Conservation (phyloP, 1,140 invertebrate species). For the Drosophila funebris region DNA sequence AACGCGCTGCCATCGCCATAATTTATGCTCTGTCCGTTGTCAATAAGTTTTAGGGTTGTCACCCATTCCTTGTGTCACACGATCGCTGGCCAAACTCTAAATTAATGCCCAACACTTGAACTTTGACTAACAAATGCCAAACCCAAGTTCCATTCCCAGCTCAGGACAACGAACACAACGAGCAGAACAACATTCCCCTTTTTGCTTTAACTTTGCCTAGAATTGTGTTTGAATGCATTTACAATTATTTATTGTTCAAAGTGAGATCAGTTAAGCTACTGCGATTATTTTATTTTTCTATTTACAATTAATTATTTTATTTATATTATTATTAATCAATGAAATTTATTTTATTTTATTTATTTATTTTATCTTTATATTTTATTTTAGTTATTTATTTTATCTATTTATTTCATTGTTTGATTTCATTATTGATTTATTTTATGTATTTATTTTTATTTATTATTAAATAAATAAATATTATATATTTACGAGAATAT, state of each 20-base stretch:
- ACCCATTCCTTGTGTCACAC: constrained; percentile 51
- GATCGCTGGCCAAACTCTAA: constrained; percentile 39
- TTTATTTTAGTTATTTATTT: too few relatives aligned
- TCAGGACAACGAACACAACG: background rate
- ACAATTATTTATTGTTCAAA: background rate
- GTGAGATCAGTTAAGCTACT: background rate
- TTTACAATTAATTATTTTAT: too few relatives aligned
- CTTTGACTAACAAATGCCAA: constrained; percentile 27
- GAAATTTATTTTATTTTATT: too few relatives aligned
- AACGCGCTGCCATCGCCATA: constrained; percentile 63
- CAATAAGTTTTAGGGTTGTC: constrained; percentile 60
- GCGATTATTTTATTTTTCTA: too few relatives aligned
- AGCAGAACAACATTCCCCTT: constrained; percentile 10
- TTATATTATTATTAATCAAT: too few relatives aligned
- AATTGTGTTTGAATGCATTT: background rate
- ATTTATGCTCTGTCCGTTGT: constrained; percentile 64
- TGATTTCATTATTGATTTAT: too few relatives aligned
- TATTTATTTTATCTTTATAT: too few relatives aligned
- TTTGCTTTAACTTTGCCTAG: background rate
- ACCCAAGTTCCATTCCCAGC: background rate
- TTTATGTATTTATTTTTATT: too few relatives aligned
- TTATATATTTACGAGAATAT: too few relatives aligned
- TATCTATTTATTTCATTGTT: too few relatives aligned
- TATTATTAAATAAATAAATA: too few relatives aligned
- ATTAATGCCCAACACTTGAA: constrained; percentile 44